A percentile compares a stretch with the other conserved stretches of the same genome.
Conservation (phyloP, 2,797 vertebrate genomes). For the Phylloscopus collybita region DNA sequence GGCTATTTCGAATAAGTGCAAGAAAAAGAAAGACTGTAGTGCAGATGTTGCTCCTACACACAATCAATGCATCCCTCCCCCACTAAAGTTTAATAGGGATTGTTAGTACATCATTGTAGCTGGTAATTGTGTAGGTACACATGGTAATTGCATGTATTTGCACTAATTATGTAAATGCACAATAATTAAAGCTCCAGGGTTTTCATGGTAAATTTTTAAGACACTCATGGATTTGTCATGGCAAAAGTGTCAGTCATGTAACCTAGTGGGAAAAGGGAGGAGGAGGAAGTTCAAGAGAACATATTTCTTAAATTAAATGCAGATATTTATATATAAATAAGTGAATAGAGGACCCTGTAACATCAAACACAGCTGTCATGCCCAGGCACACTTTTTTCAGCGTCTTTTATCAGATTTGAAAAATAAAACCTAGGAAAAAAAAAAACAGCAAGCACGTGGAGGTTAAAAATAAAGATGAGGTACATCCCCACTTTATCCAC, state of each 20-base stretch:
- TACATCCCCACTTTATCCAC: neutral
- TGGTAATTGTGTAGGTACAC: slow-evolving; percentile 76
- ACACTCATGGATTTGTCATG: slow-evolving; percentile 71
- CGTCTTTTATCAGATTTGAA: neutral
- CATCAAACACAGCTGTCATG: neutral
- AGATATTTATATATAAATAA: neutral
- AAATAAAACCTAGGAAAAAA: neutral
- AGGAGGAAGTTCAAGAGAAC: neutral
- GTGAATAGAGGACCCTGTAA: neutral
- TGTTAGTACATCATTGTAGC: slow-evolving; percentile 74
- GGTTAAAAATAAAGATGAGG: neutral
- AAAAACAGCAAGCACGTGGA: neutral
- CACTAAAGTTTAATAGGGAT: slow-evolving; percentile 67
- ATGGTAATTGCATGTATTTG: slow-evolving; percentile 76
- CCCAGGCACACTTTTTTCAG: neutral
- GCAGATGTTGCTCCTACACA: slow-evolving; percentile 15
- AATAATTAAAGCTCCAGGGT: slow-evolving; percentile 74
- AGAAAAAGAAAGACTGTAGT: neutral
- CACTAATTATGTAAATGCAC: slow-evolving; percentile 75
- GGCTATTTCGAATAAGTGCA: neutral
- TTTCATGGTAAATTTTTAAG: slow-evolving; percentile 72
- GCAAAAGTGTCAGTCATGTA: slow-evolving; percentile 48
- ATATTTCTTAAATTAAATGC: neutral
- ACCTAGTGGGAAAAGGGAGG: neutral
- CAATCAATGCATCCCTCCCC: slow-evolving; percentile 1